Conservation (phyloP, 2,888 invertebrate genomes). For the Hydroisotoma schaefferi region DNA sequence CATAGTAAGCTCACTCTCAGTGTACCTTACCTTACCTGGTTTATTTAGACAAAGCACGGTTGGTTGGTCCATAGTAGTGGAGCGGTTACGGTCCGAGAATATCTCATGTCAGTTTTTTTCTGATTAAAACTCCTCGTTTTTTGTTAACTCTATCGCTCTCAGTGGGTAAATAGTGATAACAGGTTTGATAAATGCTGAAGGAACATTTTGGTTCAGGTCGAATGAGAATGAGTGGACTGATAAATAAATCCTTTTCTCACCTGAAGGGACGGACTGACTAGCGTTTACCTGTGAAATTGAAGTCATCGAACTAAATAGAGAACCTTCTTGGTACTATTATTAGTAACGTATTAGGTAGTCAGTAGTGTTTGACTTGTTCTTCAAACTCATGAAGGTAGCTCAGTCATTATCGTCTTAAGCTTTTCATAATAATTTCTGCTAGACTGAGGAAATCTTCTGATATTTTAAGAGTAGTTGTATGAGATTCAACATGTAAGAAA, state of each 20-base stretch:
- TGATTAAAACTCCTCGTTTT: not conserved
- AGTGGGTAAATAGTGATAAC: slow-evolving; percentile 27
- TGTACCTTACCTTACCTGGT: no score
- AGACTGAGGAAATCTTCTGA: no score
- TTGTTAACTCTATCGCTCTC: not conserved
- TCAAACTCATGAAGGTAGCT: no score
- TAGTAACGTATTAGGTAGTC: no score
- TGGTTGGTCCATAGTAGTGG: no score
- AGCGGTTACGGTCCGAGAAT: not conserved
- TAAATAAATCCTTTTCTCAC: slow-evolving; percentile 41
- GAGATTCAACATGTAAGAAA: no score
- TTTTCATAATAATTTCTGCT: no score
- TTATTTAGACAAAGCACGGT: no score
- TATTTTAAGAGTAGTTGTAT: no score
- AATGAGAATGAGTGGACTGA: slow-evolving; percentile 10
- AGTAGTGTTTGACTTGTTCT: no score
- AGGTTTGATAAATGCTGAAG: slow-evolving; percentile 26
- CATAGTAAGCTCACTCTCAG: not conserved
- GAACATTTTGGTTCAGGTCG: slow-evolving; percentile 4
- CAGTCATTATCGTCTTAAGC: no score
- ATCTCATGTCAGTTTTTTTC: not conserved
- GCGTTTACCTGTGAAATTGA: slow-evolving; percentile 5
- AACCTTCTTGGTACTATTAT: no score
- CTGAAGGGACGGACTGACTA: slow-evolving; percentile 14
- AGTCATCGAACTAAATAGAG: not conserved